Evolutionary conservation across 2,113 vertebrate genomes (phyloP).

Genomic region (Morphnarchus princeps): DNA sequence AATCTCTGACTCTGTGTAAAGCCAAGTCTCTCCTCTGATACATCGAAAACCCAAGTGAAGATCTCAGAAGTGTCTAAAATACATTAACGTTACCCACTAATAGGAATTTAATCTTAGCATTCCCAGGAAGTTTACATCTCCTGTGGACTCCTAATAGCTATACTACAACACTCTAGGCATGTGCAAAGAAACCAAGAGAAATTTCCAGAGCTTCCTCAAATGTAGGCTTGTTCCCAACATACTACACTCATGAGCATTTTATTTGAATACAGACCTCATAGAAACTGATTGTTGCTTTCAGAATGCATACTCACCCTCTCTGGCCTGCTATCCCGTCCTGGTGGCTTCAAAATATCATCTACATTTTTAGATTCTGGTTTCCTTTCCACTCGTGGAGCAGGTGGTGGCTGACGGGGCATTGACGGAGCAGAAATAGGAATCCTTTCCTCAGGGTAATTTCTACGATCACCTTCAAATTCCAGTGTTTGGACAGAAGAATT

Average conservation of each 20-base stretch:
- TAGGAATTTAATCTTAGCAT: background rate
- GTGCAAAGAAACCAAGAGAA: background rate
- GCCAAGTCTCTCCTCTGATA: background rate
- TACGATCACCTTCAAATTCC: constrained; percentile 81
- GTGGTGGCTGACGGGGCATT: constrained; percentile 80
- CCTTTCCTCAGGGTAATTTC: constrained; percentile 89
- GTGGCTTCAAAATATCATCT: constrained; percentile 94
- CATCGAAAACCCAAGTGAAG: background rate
- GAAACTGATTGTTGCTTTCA: background rate
- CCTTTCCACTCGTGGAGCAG: constrained; percentile 85
- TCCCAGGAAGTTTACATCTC: background rate
- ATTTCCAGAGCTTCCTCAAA: background rate
- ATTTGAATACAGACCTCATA: background rate
- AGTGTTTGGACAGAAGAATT: constrained; percentile 63
- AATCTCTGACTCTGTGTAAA: background rate
- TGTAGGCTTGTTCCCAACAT: background rate
- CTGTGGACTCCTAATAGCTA: background rate
- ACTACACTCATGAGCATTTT: background rate
- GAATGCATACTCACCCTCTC: constrained; percentile 82
- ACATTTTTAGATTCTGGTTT: constrained; percentile 98
- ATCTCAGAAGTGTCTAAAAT: background rate
- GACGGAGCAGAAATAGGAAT: constrained; percentile 77
- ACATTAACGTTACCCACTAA: background rate
- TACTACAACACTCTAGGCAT: background rate
- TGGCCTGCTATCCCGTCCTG: constrained; percentile 88